phyloP scores from a whole-genome alignment of 2,888 invertebrate species.

The Agrilus biguttatus region DNA sequence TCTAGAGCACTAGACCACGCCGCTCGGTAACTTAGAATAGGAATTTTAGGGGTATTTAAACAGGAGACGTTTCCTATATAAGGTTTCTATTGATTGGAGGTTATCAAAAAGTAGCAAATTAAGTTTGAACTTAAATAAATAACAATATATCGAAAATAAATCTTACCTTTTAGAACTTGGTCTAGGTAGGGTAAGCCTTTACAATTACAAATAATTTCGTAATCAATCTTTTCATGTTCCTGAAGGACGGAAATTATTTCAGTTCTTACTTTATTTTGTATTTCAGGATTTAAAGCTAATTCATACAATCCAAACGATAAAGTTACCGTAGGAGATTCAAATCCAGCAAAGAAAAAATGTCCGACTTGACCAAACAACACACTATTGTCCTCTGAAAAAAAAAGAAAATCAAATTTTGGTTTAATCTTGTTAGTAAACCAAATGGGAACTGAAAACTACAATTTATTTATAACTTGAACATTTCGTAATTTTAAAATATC shows the following conservation, averaged over 20 bases:
- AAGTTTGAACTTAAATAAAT: background rate
- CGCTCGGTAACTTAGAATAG: no score
- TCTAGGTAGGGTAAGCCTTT: slow-evolving; percentile 3
- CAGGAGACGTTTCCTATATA: no score
- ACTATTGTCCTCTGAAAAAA: background rate
- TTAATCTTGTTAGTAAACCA: background rate
- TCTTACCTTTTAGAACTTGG: slow-evolving; percentile 3
- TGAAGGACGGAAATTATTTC: slow-evolving; percentile 22
- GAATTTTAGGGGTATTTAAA: no score
- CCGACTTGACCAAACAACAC: slow-evolving; percentile 21
- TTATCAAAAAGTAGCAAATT: background rate
- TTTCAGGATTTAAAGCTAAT: slow-evolving; percentile 23
- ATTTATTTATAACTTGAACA: no score
- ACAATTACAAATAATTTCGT: slow-evolving; percentile 2
- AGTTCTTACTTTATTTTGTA: slow-evolving; percentile 27
- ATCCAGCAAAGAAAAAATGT: slow-evolving; percentile 31
- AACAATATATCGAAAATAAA: background rate
- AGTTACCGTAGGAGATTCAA: slow-evolving; percentile 29
- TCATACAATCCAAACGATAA: slow-evolving; percentile 25
- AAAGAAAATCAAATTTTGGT: background rate
- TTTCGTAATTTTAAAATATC: no score
- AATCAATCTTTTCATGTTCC: slow-evolving; percentile 8
- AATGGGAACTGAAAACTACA: background rate
- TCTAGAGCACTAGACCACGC: no score
- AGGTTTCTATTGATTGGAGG: no score